Percentiles rank a stretch among this genome's conserved stretches.
Conservation (phyloP, 2,797 vertebrate genomes). For the Hipposideros larvatus region DNA sequence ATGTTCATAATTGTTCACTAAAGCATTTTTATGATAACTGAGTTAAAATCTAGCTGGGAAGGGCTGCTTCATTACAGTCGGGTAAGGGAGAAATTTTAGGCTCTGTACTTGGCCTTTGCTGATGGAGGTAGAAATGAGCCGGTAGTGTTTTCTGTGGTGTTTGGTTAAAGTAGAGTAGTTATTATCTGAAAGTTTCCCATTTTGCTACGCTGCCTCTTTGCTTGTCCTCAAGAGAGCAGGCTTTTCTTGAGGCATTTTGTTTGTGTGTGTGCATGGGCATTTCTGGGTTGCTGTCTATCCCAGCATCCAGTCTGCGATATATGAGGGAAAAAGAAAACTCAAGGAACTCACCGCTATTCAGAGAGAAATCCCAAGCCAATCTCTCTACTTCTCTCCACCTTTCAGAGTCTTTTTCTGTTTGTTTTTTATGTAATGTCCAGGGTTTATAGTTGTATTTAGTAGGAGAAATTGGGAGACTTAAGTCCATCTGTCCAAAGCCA, state of each 20-base stretch:
- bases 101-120: background rate
- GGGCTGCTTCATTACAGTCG: background rate
- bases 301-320: background rate
- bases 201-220: background rate
- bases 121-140: background rate
- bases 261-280: background rate
- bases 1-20: background rate
- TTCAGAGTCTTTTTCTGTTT: background rate
- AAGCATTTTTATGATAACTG: background rate
- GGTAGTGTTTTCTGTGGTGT: background rate
- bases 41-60: conserved; percentile 19
- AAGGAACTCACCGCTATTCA: background rate
- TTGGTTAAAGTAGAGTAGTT: background rate
- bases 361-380: background rate
- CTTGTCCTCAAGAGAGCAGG: background rate
- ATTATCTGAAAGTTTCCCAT: background rate
- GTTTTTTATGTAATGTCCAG: background rate
- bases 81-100: background rate
- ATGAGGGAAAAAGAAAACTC: background rate
- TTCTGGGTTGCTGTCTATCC: background rate
- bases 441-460: background rate
- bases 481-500: background rate
- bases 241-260: background rate
- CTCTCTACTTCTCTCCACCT: background rate
- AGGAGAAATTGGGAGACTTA: background rate